phyloP scores from a whole-genome alignment of 2,888 invertebrate genomes.

The Heliconius cydno region DNA sequence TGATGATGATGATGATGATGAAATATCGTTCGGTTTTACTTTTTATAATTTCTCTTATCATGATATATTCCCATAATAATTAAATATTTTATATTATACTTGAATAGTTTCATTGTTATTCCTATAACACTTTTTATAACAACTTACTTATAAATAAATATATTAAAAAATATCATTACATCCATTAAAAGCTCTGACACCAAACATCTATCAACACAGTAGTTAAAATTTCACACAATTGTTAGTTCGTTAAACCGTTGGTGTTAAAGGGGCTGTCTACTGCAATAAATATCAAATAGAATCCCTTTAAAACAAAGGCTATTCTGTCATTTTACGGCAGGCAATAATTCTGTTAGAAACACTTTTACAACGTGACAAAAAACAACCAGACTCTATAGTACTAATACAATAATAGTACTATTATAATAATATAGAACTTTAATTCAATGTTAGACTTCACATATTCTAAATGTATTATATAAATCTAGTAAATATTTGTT shows the following conservation, averaged over 20 bases:
- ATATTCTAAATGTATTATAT: neutral
- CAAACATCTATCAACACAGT: conserved; percentile 8
- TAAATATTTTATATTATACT: no score
- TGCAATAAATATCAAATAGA: conserved; percentile 61
- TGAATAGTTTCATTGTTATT: no score
- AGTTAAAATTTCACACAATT: conserved; percentile 53
- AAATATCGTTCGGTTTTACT: no score
- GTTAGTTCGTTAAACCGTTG: conserved; percentile 59
- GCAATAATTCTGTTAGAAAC: conserved; percentile 58
- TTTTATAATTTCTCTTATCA: no score
- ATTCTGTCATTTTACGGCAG: conserved; percentile 64
- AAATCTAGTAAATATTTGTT: neutral
- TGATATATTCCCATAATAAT: no score
- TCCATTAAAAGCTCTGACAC: neutral
- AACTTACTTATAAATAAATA: no score
- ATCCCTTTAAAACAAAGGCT: conserved; percentile 64
- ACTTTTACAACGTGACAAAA: conserved; percentile 45
- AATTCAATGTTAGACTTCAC: conserved; percentile 8
- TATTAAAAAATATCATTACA: neutral
- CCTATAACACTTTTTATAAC: no score
- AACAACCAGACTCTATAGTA: conserved; percentile 44
- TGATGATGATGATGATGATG: no score
- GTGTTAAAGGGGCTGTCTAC: conserved; percentile 63
- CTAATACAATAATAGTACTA: conserved; percentile 38
- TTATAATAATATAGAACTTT: neutral